Evolutionary conservation across 2,797 vertebrate genomes (phyloP).

Genomic region (Anguilla megastoma): DNA sequence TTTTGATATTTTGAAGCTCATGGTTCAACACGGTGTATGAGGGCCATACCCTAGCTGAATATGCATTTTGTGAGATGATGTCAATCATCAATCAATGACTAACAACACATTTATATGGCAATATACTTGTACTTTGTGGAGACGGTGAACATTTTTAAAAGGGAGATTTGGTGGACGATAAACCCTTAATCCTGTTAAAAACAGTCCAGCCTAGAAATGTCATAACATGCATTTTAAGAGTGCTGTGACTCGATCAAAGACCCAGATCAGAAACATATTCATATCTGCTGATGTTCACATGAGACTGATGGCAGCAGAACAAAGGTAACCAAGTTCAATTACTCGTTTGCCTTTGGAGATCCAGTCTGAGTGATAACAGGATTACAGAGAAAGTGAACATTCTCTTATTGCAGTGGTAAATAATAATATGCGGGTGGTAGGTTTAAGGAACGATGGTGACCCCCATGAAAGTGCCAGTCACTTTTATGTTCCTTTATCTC

Average conservation of each 20-base stretch:
- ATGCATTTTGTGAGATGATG: not conserved
- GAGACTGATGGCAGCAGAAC: constrained; percentile 89
- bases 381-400: constrained; percentile 97
- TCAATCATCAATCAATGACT: too few relatives aligned
- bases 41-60: too few relatives aligned
- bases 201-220: not conserved
- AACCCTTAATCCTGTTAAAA: not conserved
- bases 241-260: constrained; percentile 49
- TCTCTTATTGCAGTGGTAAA: constrained; percentile 97
- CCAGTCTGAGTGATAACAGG: constrained; percentile 93
- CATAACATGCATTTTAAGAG: not conserved
- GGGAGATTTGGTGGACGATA: not conserved
- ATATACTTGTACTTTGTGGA: too few relatives aligned
- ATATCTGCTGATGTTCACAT: constrained; percentile 68
- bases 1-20: not conserved
- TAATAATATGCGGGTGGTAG: constrained; percentile 72
- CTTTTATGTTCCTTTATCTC: too few relatives aligned
- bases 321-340: constrained; percentile 91
- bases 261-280: constrained; percentile 54
- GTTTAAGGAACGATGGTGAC: not conserved
- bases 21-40: not conserved
- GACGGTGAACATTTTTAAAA: not conserved
- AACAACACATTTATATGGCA: too few relatives aligned
- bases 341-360: constrained; percentile 93
- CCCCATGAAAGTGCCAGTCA: not conserved